Conservation (phyloP, 1,140 invertebrate genomes). For the Pseudomyrmex flavicornis region DNA sequence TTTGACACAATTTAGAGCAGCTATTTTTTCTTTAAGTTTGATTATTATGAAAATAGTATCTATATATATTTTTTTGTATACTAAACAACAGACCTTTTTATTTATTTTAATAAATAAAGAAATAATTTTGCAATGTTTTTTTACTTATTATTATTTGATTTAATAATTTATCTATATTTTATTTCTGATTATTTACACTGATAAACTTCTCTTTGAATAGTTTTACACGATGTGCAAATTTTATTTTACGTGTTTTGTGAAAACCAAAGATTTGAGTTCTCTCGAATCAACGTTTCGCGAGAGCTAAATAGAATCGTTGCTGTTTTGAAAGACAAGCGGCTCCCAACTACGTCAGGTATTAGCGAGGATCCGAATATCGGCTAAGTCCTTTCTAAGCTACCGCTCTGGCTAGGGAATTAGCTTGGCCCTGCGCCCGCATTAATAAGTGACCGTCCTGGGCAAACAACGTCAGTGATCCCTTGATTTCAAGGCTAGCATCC, state of each 20-base stretch:
- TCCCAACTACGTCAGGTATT: constrained; percentile 66
- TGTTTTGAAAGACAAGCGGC: constrained; percentile 51
- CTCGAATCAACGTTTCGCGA: neutral
- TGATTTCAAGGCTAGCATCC: constrained; percentile 68
- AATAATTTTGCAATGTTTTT: too few species aligned
- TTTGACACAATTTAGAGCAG: too few species aligned
- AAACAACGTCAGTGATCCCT: constrained; percentile 70
- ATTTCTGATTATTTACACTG: too few species aligned
- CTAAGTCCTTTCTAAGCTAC: constrained; percentile 74
- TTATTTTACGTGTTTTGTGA: too few species aligned
- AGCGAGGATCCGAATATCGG: constrained; percentile 72
- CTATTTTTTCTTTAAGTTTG: too few species aligned
- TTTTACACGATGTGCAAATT: neutral
- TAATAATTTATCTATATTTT: too few species aligned
- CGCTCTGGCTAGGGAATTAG: constrained; percentile 71
- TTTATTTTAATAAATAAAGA: too few species aligned
- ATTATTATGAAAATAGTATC: too few species aligned
- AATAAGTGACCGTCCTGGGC: constrained; percentile 76
- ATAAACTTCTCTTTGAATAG: neutral
- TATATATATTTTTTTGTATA: too few species aligned
- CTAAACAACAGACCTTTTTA: too few species aligned
- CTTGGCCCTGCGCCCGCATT: constrained; percentile 76
- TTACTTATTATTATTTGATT: too few species aligned
- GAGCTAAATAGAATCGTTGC: constrained; percentile 13
- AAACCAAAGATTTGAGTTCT: neutral